These are phyloP conservation scores for Sisor rabdophorus DNA, from an alignment of 2,113 vertebrate genomes.

Conservation along the genomic window DNA sequence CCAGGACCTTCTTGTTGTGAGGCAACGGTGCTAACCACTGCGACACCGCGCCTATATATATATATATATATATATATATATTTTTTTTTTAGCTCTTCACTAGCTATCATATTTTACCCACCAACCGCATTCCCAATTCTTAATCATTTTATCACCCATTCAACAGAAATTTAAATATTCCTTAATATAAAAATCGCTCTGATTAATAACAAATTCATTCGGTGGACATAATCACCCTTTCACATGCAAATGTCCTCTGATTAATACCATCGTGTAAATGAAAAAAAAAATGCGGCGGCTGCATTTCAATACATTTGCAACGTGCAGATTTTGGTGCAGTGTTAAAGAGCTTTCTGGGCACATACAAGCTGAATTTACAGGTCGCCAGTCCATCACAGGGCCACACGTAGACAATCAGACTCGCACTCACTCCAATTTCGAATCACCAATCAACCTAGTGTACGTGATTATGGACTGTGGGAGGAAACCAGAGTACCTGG, in stretches of 20 bases:
- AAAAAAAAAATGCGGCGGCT: slow-evolving; percentile 8
- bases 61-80: too few relatives aligned
- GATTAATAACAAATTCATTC: slow-evolving; percentile 26
- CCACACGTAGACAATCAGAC: too few relatives aligned
- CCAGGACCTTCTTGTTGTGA: too few relatives aligned
- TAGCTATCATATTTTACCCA: slow-evolving; percentile 1
- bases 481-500: too few relatives aligned
- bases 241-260: slow-evolving; percentile 34
- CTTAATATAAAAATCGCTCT: slow-evolving; percentile 20
- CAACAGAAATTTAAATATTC: background rate
- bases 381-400: too few relatives aligned
- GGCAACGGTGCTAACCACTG: too few relatives aligned
- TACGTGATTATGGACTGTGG: too few relatives aligned
- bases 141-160: background rate
- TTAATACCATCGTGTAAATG: slow-evolving; percentile 37
- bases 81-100: background rate
- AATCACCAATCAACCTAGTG: too few relatives aligned
- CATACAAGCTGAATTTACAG: too few relatives aligned
- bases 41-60: too few relatives aligned
- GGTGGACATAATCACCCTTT: slow-evolving; percentile 19
- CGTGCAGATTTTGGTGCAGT: background rate
- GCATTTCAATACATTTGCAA: slow-evolving; percentile 15
- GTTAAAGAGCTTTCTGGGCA: too few relatives aligned
- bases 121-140: background rate
- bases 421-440: too few relatives aligned